Conservation (phyloP, 1,140 invertebrate species). For the Caenorhabditis remanei region DNA sequence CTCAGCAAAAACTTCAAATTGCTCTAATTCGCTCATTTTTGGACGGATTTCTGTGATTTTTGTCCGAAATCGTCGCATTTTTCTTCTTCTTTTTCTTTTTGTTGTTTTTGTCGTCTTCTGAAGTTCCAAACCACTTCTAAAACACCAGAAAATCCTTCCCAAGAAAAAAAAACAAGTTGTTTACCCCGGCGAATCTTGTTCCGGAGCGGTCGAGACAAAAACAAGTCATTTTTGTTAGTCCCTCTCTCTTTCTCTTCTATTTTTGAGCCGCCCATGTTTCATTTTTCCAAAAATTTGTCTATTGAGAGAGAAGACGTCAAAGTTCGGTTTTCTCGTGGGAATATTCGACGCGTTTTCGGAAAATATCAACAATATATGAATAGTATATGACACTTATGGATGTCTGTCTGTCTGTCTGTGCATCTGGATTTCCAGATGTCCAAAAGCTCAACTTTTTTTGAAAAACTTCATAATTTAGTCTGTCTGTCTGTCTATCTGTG, state of each 20-base stretch:
- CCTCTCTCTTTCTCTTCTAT: neutral
- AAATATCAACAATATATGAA: too few relatives aligned
- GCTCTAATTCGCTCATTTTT: too few relatives aligned
- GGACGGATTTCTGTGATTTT: too few relatives aligned
- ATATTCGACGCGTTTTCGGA: neutral
- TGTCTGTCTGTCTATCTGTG: too few relatives aligned
- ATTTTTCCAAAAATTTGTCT: neutral
- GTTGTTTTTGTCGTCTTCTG: neutral
- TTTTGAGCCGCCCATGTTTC: constrained; percentile 17
- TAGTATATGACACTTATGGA: too few relatives aligned
- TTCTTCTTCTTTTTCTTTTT: too few relatives aligned
- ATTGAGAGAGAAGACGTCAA: neutral
- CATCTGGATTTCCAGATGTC: too few relatives aligned
- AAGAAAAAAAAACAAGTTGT: constrained; percentile 16
- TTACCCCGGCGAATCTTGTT: neutral
- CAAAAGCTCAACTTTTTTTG: too few relatives aligned
- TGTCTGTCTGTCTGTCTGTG: too few relatives aligned
- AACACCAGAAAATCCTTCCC: neutral
- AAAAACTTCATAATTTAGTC: too few relatives aligned
- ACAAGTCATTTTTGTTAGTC: neutral
- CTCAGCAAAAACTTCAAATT: neutral
- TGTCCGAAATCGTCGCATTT: too few relatives aligned
- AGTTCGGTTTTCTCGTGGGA: constrained; percentile 14
- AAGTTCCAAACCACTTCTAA: neutral
- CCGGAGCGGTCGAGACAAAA: neutral